phyloP scores from a whole-genome alignment of 2,113 vertebrate species.

The Bufo gargarizans region DNA sequence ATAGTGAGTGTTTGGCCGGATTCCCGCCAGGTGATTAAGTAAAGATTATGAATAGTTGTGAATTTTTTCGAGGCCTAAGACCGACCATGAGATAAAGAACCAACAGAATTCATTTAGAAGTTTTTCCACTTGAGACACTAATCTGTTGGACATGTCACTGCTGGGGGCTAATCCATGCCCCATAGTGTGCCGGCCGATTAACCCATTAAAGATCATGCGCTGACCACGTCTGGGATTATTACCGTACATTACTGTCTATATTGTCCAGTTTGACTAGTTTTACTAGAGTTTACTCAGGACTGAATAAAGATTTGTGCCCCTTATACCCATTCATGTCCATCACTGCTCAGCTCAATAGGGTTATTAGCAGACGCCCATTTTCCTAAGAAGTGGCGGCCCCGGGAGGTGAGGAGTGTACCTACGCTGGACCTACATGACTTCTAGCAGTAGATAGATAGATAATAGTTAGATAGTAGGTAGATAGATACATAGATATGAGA shows the following conservation, averaged over 20 bases:
- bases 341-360: too few species aligned
- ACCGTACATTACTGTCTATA: background rate
- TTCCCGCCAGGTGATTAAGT: conserved; percentile 46
- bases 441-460: too few species aligned
- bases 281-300: too few species aligned
- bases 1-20: conserved; percentile 39
- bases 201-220: background rate
- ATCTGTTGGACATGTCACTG: conserved; percentile 29
- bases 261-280: background rate
- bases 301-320: too few species aligned
- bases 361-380: too few species aligned
- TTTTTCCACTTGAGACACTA: conserved; percentile 47
- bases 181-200: background rate
- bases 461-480: too few species aligned
- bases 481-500: too few species aligned
- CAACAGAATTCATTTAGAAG: conserved; percentile 16
- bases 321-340: too few species aligned
- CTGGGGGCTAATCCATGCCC: conserved; percentile 19
- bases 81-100: conserved; percentile 39
- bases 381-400: too few species aligned
- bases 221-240: background rate
- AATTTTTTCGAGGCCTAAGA: conserved; percentile 30
- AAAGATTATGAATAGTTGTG: conserved; percentile 42
- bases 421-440: too few species aligned
- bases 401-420: too few species aligned